phyloP scores from a whole-genome alignment of 2,797 vertebrate genomes.

The Nyctalus aviator region DNA sequence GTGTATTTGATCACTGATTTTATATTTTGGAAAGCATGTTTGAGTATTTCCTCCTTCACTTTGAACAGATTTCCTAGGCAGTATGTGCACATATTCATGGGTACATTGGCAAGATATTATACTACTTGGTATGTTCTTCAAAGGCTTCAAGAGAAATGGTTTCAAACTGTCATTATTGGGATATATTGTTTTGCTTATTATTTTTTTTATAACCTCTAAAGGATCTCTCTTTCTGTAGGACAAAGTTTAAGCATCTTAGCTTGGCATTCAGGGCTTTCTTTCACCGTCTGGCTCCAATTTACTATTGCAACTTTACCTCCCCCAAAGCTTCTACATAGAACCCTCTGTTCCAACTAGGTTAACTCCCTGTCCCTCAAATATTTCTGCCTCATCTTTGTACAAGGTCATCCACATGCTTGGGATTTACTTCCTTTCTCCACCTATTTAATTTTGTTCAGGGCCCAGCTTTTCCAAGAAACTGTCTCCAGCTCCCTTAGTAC shows the following conservation, averaged over 20 bases:
- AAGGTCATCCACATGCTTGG: constrained; percentile 6
- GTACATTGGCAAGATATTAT: constrained; percentile 42
- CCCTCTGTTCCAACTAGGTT: constrained; percentile 42
- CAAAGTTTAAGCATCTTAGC: constrained; percentile 48
- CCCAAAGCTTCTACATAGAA: not conserved
- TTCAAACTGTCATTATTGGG: constrained; percentile 39
- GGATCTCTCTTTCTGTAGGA: not conserved
- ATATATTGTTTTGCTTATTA: constrained; percentile 3
- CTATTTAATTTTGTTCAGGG: constrained; percentile 61
- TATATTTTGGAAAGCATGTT: constrained; percentile 57
- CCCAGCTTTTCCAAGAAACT: constrained; percentile 59
- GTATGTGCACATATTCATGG: constrained; percentile 39
- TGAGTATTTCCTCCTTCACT: constrained; percentile 57
- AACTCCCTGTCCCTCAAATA: not conserved
- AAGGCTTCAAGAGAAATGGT: constrained; percentile 63
- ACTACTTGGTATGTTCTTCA: constrained; percentile 49
- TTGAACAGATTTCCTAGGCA: constrained; percentile 56
- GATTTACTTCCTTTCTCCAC: constrained; percentile 41
- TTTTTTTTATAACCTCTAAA: constrained; percentile 12
- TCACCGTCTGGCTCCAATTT: constrained; percentile 1
- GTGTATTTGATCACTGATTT: not conserved
- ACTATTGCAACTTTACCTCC: constrained; percentile 19
- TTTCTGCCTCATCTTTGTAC: constrained; percentile 57
- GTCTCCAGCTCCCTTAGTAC: constrained; percentile 17
- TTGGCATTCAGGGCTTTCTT: constrained; percentile 46